A percentile compares a stretch with the other conserved stretches of the same genome.
phyloP scores from a whole-genome alignment of 1,140 invertebrate genomes.

The Oryctes rhinoceros region DNA sequence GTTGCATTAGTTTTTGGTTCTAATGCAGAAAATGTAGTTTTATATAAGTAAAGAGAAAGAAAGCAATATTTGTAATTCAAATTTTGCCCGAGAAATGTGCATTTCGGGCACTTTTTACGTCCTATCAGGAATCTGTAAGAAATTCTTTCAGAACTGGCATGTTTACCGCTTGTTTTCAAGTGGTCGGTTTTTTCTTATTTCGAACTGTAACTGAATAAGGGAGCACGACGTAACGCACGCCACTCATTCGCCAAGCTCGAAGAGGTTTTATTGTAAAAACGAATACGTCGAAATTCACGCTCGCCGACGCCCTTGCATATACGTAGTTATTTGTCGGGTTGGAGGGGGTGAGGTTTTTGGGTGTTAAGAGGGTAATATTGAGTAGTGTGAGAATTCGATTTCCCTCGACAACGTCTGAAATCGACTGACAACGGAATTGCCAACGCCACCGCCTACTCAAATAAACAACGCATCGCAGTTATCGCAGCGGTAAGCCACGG shows the following conservation, averaged over 20 bases:
- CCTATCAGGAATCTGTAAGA: too few relatives aligned
- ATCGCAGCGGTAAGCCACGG: neutral
- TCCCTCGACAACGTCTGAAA: neutral
- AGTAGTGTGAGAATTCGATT: neutral
- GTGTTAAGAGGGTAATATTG: neutral
- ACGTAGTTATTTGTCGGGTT: neutral
- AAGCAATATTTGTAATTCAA: too few relatives aligned
- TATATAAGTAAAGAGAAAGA: too few relatives aligned
- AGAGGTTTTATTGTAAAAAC: slow-evolving; percentile 9
- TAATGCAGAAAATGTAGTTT: too few relatives aligned
- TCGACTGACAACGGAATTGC: neutral
- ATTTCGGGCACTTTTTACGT: too few relatives aligned
- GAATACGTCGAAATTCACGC: slow-evolving; percentile 18
- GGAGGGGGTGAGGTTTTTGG: neutral
- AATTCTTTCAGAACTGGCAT: too few relatives aligned
- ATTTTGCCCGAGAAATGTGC: too few relatives aligned
- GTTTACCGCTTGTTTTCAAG: too few relatives aligned
- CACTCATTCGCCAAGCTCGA: slow-evolving; percentile 12
- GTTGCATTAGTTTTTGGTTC: too few relatives aligned
- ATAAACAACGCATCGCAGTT: neutral
- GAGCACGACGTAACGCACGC: neutral
- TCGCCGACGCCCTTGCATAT: neutral
- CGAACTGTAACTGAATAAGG: neutral
- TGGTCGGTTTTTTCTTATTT: neutral
- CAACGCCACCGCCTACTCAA: neutral